Conservation (phyloP, 2,797 vertebrate genomes). For the Halcyon badia region DNA sequence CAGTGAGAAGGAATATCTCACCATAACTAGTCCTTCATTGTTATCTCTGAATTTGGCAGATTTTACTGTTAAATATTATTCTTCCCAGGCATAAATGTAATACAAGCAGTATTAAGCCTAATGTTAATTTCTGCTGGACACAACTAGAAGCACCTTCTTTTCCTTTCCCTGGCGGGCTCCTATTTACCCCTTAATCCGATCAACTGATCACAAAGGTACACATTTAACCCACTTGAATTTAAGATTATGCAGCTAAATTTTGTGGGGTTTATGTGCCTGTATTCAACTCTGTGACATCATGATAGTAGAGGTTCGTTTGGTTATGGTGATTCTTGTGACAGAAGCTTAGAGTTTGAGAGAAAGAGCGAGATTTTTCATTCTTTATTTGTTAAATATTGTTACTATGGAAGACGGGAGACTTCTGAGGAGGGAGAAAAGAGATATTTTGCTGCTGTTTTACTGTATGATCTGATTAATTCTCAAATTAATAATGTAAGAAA, state of each 20-base stretch:
- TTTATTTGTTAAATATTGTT: neutral
- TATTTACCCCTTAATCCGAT: neutral
- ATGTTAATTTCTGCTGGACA: neutral
- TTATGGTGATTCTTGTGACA: neutral
- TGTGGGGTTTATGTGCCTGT: neutral
- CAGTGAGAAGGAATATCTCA: neutral
- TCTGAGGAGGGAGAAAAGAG: neutral
- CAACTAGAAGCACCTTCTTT: neutral
- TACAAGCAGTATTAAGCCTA: neutral
- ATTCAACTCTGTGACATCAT: neutral
- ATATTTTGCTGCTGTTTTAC: neutral
- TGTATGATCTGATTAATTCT: neutral
- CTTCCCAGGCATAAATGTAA: neutral
- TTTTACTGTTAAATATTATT: neutral
- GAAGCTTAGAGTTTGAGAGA: neutral
- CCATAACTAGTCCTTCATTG: neutral
- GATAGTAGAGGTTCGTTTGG: neutral
- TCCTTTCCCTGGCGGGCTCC: neutral
- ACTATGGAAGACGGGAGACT: neutral
- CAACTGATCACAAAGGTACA: neutral
- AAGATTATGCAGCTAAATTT: neutral
- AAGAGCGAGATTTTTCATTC: neutral
- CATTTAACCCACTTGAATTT: neutral
- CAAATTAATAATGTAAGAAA: neutral
- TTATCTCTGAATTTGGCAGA: neutral